Conservation (phyloP, 2,797 vertebrate genomes). For the Sphenopsis melanotis region DNA sequence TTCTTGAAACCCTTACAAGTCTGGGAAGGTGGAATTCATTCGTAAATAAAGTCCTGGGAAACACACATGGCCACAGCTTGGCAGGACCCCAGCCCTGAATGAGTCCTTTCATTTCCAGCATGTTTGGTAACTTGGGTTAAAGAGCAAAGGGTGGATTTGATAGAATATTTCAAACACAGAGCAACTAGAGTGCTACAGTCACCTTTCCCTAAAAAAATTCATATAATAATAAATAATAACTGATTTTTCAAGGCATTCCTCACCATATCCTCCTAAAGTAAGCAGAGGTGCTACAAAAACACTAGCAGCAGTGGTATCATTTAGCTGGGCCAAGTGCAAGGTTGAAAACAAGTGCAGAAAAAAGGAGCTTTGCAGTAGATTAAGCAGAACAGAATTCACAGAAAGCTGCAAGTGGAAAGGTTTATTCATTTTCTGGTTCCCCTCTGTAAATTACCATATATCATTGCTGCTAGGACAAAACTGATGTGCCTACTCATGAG, state of each 20-base stretch:
- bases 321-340: neutral
- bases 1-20: slow-evolving; percentile 63
- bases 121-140: slow-evolving; percentile 43
- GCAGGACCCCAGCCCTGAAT: slow-evolving; percentile 59
- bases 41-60: slow-evolving; percentile 63
- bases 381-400: neutral
- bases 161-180: slow-evolving; percentile 44
- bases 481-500: neutral
- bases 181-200: slow-evolving; percentile 2
- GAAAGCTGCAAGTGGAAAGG: neutral
- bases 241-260: slow-evolving; percentile 4
- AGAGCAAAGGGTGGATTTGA: slow-evolving; percentile 44
- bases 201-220: neutral
- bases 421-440: neutral
- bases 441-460: neutral
- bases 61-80: slow-evolving; percentile 36
- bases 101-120: slow-evolving; percentile 61
- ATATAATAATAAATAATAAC: neutral
- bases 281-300: neutral
- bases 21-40: slow-evolving; percentile 56
- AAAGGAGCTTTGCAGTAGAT: neutral
- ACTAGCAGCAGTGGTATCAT: neutral
- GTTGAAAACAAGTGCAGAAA: neutral
- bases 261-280: neutral
- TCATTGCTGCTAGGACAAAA: neutral